Percentiles rank a stretch among this genome's conserved stretches.
phyloP scores from a whole-genome alignment of 2,113 vertebrate species.

The Sinocyclocheilus anshuiensis region DNA sequence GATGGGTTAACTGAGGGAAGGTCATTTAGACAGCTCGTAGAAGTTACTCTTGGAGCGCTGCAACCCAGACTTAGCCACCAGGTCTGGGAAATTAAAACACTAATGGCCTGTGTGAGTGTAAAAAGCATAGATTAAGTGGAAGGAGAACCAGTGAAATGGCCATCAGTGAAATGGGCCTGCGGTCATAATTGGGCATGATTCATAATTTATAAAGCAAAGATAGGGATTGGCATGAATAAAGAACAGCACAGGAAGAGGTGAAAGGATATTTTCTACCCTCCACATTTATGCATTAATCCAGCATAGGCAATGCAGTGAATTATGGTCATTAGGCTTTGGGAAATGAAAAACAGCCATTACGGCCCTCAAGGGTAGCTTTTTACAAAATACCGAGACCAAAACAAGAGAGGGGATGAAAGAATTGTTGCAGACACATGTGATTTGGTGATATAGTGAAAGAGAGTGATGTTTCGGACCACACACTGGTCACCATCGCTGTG shows the following conservation, averaged over 20 bases:
- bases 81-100: constrained; percentile 62
- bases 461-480: constrained; percentile 61
- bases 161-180: constrained; percentile 47
- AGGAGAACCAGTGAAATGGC: constrained; percentile 26
- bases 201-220: constrained; percentile 68
- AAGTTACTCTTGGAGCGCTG: constrained; percentile 19
- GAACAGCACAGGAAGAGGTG: constrained; percentile 35
- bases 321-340: constrained; percentile 36
- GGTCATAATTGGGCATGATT: constrained; percentile 53
- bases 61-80: constrained; percentile 50
- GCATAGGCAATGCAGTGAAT: constrained; percentile 17
- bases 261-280: constrained; percentile 23
- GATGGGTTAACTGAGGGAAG: constrained; percentile 68
- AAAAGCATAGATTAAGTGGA: constrained; percentile 43
- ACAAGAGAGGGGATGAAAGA: constrained; percentile 30
- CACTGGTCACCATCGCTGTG: constrained; percentile 54
- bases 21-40: constrained; percentile 64
- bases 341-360: constrained; percentile 37
- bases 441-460: constrained; percentile 25
- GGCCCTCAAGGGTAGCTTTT: neutral
- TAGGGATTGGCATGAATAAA: constrained; percentile 40
- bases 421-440: constrained; percentile 37
- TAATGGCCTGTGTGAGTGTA: constrained; percentile 55
- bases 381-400: constrained; percentile 2
- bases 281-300: constrained; percentile 32